Conservation (phyloP, 2,797 vertebrate genomes). For the Typhlichthys subterraneus region DNA sequence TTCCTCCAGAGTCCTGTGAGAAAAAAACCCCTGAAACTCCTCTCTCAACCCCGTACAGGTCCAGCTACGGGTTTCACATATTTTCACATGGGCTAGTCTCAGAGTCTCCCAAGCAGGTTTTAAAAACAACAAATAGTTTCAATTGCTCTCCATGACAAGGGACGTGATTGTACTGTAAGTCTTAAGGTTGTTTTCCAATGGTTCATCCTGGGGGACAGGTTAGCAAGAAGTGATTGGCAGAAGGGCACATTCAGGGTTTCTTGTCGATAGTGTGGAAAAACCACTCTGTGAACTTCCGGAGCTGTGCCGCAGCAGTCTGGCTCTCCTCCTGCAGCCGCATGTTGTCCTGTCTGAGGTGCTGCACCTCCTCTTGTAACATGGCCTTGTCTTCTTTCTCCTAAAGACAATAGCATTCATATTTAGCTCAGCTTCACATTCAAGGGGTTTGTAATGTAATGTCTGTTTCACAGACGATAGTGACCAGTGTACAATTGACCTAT, state of each 20-base stretch:
- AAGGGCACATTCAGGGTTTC: constrained; percentile 76
- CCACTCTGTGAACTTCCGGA: constrained; percentile 97
- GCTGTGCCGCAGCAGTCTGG: constrained; percentile 90
- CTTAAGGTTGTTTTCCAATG: constrained; percentile 41
- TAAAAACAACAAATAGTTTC: constrained; percentile 24
- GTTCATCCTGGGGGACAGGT: constrained; percentile 38
- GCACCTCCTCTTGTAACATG: constrained; percentile 92
- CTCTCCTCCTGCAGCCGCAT: constrained; percentile 96
- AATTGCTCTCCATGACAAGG: constrained; percentile 40
- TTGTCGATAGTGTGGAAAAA: constrained; percentile 95
- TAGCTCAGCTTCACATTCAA: background rate
- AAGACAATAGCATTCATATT: background rate
- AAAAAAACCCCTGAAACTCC: constrained; percentile 42
- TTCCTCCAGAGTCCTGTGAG: constrained; percentile 51
- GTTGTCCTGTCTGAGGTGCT: constrained; percentile 95
- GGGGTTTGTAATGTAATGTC: no score
- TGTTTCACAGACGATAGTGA: no score
- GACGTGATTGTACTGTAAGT: constrained; percentile 33
- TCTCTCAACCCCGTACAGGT: constrained; percentile 35
- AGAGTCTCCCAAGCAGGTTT: constrained; percentile 34
- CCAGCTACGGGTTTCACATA: constrained; percentile 46
- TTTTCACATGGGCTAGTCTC: constrained; percentile 16
- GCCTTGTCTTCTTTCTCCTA: constrained; percentile 98
- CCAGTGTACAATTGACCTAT: no score
- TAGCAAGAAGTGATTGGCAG: constrained; percentile 36